Percentiles rank a stretch among this genome's conserved stretches.
Evolutionary conservation across 2,888 invertebrate species (phyloP).

Genomic region (Carabus problematicus): DNA sequence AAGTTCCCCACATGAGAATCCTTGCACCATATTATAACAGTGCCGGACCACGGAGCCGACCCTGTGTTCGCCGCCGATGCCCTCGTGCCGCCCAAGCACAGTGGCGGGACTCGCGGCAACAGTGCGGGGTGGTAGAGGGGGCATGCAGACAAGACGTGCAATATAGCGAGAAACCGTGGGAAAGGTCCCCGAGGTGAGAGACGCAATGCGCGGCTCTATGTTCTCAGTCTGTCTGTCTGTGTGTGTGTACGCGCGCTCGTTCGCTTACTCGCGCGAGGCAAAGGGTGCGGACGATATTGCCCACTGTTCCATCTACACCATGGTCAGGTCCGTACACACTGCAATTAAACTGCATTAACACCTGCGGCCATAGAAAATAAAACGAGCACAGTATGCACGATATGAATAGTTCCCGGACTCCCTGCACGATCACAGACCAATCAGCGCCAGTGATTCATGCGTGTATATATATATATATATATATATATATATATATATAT

Average conservation of each 20-base stretch:
- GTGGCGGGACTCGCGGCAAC: background rate
- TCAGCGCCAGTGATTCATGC: no score
- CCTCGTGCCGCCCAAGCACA: slow-evolving; percentile 9
- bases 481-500: slow-evolving; percentile 4
- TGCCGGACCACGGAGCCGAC: no score
- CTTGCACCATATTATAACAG: no score
- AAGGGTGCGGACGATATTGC: background rate
- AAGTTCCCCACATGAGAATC: no score
- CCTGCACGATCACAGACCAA: no score
- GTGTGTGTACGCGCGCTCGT: slow-evolving; percentile 8
- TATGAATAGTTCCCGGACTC: no score
- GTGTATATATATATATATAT: background rate
- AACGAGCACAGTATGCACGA: no score
- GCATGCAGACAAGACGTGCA: slow-evolving; percentile 10
- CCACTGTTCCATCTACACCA: slow-evolving; percentile 6
- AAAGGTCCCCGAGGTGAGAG: slow-evolving; percentile 35
- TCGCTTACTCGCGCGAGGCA: no score
- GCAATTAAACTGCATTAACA: slow-evolving; percentile 15
- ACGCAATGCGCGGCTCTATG: slow-evolving; percentile 18
- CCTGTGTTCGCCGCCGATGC: background rate
- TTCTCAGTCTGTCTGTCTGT: slow-evolving; percentile 6
- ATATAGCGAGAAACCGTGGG: slow-evolving; percentile 33
- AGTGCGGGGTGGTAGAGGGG: slow-evolving; percentile 19
- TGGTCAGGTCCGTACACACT: background rate
- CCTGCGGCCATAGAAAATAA: background rate